Evolutionary conservation across 1,140 invertebrate genomes (phyloP).

Genomic region (Brachionus plicatilis): DNA sequence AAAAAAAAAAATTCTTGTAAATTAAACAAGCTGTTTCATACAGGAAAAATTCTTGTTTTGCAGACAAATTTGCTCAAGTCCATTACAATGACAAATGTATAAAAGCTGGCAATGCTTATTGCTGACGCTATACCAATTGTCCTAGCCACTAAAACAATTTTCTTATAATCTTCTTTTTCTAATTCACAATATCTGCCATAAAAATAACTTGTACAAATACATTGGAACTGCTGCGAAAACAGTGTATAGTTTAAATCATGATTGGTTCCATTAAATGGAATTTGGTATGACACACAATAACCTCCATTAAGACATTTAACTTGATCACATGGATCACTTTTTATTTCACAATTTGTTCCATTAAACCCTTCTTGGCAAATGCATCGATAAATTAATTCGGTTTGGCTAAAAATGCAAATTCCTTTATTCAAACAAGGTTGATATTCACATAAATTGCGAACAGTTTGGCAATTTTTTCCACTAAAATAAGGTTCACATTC

Average conservation of each 20-base stretch:
- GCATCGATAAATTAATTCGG: neutral
- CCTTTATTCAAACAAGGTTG: constrained; percentile 11
- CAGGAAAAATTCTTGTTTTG: constrained; percentile 45
- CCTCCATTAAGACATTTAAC: neutral
- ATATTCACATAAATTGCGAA: neutral
- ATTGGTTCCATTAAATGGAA: neutral
- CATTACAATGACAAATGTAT: constrained; percentile 15
- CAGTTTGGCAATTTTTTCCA: neutral
- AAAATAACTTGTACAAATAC: constrained; percentile 35
- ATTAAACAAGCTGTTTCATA: too few relatives aligned
- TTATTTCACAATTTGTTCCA: neutral
- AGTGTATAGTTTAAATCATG: neutral
- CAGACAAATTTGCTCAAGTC: neutral
- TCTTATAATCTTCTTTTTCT: neutral
- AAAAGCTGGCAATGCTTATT: neutral
- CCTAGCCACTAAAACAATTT: neutral
- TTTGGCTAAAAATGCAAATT: neutral
- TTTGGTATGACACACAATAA: neutral
- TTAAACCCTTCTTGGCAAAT: neutral
- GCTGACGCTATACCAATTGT: constrained; percentile 27
- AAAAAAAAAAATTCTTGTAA: too few relatives aligned
- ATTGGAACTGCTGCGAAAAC: neutral
- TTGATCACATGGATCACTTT: neutral
- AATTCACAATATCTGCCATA: neutral
- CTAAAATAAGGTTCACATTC: neutral